Percentiles rank a stretch among this genome's conserved stretches.
phyloP scores from a whole-genome alignment of 2,113 vertebrate species.

The Cebus imitator region DNA sequence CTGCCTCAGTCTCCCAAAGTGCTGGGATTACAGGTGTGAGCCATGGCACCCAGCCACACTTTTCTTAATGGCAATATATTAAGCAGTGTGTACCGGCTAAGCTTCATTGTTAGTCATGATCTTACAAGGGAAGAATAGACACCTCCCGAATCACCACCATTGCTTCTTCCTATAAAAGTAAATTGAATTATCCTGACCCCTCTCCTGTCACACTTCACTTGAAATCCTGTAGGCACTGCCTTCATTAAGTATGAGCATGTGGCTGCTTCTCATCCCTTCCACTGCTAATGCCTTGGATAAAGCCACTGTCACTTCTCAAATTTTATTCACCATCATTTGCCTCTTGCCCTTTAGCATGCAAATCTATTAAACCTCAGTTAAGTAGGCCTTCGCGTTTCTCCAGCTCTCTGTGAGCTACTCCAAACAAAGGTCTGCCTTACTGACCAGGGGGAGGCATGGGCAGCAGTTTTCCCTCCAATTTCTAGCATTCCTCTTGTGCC shows the following conservation, averaged over 20 bases:
- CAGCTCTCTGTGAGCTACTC: background rate
- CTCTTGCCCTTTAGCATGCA: background rate
- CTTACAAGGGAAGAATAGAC: background rate
- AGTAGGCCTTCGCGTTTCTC: background rate
- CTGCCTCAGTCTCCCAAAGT: no score
- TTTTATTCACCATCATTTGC: background rate
- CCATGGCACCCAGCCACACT: no score
- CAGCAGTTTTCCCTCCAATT: background rate
- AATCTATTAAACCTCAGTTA: background rate
- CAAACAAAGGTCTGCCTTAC: background rate
- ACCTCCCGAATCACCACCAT: background rate
- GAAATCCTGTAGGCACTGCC: background rate
- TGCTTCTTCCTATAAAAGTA: background rate
- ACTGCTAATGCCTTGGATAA: background rate
- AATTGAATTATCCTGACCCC: background rate
- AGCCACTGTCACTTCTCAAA: background rate
- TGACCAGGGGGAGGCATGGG: background rate
- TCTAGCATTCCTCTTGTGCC: background rate
- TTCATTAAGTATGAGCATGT: background rate
- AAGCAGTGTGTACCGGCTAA: no score
- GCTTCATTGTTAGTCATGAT: background rate
- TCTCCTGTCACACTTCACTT: background rate
- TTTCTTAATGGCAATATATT: background rate
- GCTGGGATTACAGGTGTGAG: no score
- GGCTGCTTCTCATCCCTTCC: background rate